Conservation (phyloP, 35 echinoderm and acorn worm genomes). For the Diadema setosum region DNA sequence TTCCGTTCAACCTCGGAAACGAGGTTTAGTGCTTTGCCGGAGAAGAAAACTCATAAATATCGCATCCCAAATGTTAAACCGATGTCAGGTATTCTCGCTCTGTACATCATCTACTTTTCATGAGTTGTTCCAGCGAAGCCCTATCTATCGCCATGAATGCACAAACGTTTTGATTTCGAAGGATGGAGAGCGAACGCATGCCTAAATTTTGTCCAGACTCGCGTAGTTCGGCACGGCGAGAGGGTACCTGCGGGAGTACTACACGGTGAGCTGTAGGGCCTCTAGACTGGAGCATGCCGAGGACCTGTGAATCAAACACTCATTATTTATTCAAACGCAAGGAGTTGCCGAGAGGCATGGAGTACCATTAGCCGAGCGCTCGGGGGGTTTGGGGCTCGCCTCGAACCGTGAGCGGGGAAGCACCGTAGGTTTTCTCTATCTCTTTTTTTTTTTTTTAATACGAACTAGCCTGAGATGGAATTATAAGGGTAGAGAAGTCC, state of each 20-base stretch:
- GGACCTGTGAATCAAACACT: constrained; percentile 19
- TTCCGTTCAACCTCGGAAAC: too few relatives aligned
- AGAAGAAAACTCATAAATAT: too few relatives aligned
- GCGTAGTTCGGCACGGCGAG: neutral
- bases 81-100: too few relatives aligned
- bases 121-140: neutral
- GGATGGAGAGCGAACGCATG: neutral
- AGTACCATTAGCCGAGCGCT: constrained; percentile 15
- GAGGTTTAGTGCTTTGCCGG: too few relatives aligned
- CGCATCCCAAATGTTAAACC: too few relatives aligned
- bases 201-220: constrained; percentile 2
- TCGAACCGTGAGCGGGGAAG: too few relatives aligned
- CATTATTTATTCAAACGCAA: constrained; percentile 27
- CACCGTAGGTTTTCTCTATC: too few relatives aligned
- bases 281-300: neutral
- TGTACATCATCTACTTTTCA: neutral
- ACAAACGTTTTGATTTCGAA: constrained; percentile 7
- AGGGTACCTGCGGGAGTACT: constrained; percentile 7
- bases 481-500: too few relatives aligned
- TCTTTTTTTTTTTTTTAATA: too few relatives aligned
- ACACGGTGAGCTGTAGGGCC: constrained; percentile 11
- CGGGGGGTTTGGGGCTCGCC: too few relatives aligned
- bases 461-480: too few relatives aligned
- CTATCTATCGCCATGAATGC: neutral
- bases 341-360: neutral